Conservation (phyloP, 2,888 invertebrate species). For the Ectemnius cavifrons region DNA sequence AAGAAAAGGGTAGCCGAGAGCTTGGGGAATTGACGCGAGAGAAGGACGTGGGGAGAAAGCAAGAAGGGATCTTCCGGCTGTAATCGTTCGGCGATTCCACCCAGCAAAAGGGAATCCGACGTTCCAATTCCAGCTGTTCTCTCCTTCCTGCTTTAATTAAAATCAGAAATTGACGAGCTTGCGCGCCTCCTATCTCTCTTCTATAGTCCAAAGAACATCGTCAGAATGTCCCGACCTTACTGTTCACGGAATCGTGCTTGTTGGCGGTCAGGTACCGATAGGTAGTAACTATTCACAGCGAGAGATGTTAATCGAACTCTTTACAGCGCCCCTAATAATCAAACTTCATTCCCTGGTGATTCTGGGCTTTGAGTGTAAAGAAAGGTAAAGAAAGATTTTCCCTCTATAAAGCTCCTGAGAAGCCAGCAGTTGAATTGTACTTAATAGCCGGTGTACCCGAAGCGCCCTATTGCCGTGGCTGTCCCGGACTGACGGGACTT, state of each 20-base stretch:
- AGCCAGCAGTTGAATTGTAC: too few relatives aligned
- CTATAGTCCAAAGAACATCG: conserved; percentile 18
- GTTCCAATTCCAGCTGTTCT: conserved; percentile 66
- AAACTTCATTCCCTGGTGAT: neutral
- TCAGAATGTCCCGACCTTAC: neutral
- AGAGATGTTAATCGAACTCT: neutral
- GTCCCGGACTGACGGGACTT: too few relatives aligned
- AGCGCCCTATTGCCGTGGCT: too few relatives aligned
- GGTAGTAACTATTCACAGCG: neutral
- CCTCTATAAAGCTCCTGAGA: too few relatives aligned
- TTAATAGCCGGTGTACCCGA: neutral
- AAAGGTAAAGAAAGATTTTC: too few relatives aligned
- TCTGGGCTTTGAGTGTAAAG: too few relatives aligned
- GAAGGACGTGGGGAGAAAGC: conserved; percentile 20
- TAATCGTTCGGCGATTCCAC: conserved; percentile 66
- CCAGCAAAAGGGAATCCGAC: conserved; percentile 61
- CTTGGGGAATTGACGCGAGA: conserved; percentile 20
- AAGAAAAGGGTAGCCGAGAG: conserved; percentile 22
- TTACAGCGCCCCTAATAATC: neutral
- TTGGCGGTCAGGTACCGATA: conserved; percentile 11
- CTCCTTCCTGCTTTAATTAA: conserved; percentile 70
- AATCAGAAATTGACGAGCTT: conserved; percentile 57
- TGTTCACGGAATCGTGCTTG: conserved; percentile 33
- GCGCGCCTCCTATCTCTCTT: conserved; percentile 29
- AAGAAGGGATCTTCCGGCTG: conserved; percentile 32